Base-by-base conservation (phyloP, 2,797 vertebrate genomes). In the Epinephelus awoara region DNA sequence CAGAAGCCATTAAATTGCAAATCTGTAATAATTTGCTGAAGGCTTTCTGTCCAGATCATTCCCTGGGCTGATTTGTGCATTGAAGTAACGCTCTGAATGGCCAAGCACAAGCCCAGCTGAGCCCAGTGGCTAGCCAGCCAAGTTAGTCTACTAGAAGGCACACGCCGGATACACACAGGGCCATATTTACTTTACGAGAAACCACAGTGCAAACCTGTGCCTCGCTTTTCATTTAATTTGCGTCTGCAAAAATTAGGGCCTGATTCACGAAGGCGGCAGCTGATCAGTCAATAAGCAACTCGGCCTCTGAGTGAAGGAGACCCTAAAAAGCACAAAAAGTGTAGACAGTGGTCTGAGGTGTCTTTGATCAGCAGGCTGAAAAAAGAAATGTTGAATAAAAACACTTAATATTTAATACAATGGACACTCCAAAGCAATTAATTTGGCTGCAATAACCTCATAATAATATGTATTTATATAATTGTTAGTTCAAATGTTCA, bases 1-100 rank as follows among this genome's bases (percentile, higher is more conserved):
- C 93, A 78, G 79, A 94, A 94, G 94, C 92, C 92, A 95, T 95
- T 95, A 93, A 95, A 96, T 94, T 95, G 94, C 93, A 95, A 95
- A 95, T 95, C 88, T 94, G 92, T 91, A 93, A 95, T 94, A 93
- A 95, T 95, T 93, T 93, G 90, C 92, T 90, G 90, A 93, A 94
- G 89, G 93, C 88, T 88, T 90, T 91, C 91, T 91, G 90, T 92
- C 92, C 90, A 91, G 84, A 93, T 93, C 87, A 75, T 87, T 93
- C 89, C 92, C 92, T 56, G 80, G 85, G 83, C 85, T 93, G 88
- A 93, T 90, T 86, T 92, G 89, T 92, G 88, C 88, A 83, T 85
- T 82, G 90, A 89, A 73, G 85, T 82, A 88, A 64, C 50, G 44
- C 86, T 82, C 75, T 79, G 89, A 94, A 91, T 90, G 82, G 86